A percentile compares a stretch with the other conserved stretches of the same genome.
Conservation (phyloP, 2,888 invertebrate species). For the Incurvaria masculella region DNA sequence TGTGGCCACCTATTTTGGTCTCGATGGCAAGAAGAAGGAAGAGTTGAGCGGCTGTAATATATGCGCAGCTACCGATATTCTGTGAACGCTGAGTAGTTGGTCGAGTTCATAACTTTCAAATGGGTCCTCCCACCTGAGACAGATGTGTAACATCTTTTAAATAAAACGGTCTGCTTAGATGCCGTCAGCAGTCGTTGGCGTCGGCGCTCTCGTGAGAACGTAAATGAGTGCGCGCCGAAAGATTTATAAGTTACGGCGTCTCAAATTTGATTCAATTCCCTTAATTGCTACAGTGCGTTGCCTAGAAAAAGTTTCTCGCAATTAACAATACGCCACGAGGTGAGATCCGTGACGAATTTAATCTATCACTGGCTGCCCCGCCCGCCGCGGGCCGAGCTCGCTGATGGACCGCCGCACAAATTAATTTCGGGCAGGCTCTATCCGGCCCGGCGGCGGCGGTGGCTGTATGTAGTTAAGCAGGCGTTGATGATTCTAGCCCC, state of each 20-base stretch:
- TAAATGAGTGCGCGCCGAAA: background rate
- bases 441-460: background rate
- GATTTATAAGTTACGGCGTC: background rate
- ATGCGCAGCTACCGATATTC: too few relatives aligned
- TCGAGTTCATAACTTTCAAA: too few relatives aligned
- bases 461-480: background rate
- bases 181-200: background rate
- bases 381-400: background rate
- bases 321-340: constrained; percentile 54
- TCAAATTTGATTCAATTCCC: background rate
- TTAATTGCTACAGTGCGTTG: background rate
- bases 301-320: constrained; percentile 21
- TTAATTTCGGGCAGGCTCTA: constrained; percentile 31
- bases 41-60: too few relatives aligned
- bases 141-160: too few relatives aligned
- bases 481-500: background rate
- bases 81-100: too few relatives aligned
- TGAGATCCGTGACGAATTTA: constrained; percentile 48
- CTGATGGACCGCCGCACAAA: constrained; percentile 19
- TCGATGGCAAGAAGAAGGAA: too few relatives aligned
- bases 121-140: too few relatives aligned
- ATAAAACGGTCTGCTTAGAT: too few relatives aligned
- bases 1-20: too few relatives aligned
- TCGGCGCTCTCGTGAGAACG: background rate
- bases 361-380: constrained; percentile 37